Evolutionary conservation across 1,140 invertebrate species (phyloP), one percentile per base, ranked within the genome.

Genomic region (Drosophila bipectinata): DNA sequence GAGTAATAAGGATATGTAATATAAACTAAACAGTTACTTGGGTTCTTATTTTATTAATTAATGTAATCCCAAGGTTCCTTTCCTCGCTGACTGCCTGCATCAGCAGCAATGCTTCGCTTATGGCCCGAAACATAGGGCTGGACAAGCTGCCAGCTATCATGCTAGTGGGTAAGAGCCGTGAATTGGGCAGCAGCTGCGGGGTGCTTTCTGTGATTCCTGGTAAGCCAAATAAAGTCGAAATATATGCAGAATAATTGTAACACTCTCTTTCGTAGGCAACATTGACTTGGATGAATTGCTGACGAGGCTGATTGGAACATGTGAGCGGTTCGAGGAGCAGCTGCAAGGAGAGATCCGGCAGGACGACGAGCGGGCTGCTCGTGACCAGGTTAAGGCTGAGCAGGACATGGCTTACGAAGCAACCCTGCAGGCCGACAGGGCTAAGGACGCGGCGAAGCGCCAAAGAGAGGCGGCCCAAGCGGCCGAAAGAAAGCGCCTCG

Each of bases 321-420:
- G 96, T 32, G 97, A 98, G 82, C 93, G 97, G 73, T 98, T 97
- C 91, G 94, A 94, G 71, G 94, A 95, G 75, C 96, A 97, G 89
- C 94, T 97, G 79, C 93, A 94, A 69, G 94, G 95, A 28, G 98
- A 99, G 93, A 95, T 97, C 59, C 93, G 94, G 14, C 95, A 98
- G 84, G 98, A 99, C 93, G 93, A 97, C 64, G 97, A 98, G 92
- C 92, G 98, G 72, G 96, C 96, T 68, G 97, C 96, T 2, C 93
- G 98, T 75, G 97, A 99, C 92, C 94, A 93, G 76, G 97, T 99
- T 10, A 98, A 98, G 92, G 94, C 95, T 73, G 97, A 99, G 92
- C 98, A 99, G 93, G 98, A 99, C 93, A 94, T 95, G 92, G 98
- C 98, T 0, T 99, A 98, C 93, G 94, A 97, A 92, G 95, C 95